These are phyloP conservation scores for Oreohelix idahoensis DNA, from an alignment of 1,140 invertebrate genomes.

Conservation along the genomic window DNA sequence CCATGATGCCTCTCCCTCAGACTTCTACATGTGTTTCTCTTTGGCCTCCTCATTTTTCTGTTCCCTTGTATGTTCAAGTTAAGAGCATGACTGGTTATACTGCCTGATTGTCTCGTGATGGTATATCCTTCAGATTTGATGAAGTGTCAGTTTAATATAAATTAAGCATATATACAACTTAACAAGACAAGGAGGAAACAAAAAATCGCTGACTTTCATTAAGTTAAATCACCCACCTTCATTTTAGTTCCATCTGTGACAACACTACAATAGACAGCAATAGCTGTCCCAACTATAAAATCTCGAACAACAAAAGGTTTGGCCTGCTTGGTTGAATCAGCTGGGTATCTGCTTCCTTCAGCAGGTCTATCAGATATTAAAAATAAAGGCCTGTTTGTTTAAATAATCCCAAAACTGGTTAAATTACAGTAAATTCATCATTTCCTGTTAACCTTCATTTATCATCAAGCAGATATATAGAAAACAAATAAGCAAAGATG, in stretches of 20 bases:
- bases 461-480: too few relatives aligned
- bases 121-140: too few relatives aligned
- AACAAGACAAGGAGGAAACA: neutral
- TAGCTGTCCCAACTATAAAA: constrained; percentile 71
- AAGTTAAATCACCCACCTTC: constrained; percentile 48
- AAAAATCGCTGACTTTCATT: neutral
- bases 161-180: neutral
- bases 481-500: too few relatives aligned
- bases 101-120: too few relatives aligned
- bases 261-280: constrained; percentile 68
- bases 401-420: neutral
- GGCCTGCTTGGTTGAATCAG: constrained; percentile 69
- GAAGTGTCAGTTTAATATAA: too few relatives aligned
- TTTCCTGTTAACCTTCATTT: too few relatives aligned
- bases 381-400: neutral
- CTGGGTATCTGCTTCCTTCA: constrained; percentile 66
- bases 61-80: too few relatives aligned
- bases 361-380: constrained; percentile 47
- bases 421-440: too few relatives aligned
- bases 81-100: too few relatives aligned
- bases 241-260: constrained; percentile 70
- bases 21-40: too few relatives aligned
- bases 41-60: too few relatives aligned
- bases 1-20: too few relatives aligned
- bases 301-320: constrained; percentile 68